Conservation (phyloP, 2,113 vertebrate species). For the Pterocles gutturalis region DNA sequence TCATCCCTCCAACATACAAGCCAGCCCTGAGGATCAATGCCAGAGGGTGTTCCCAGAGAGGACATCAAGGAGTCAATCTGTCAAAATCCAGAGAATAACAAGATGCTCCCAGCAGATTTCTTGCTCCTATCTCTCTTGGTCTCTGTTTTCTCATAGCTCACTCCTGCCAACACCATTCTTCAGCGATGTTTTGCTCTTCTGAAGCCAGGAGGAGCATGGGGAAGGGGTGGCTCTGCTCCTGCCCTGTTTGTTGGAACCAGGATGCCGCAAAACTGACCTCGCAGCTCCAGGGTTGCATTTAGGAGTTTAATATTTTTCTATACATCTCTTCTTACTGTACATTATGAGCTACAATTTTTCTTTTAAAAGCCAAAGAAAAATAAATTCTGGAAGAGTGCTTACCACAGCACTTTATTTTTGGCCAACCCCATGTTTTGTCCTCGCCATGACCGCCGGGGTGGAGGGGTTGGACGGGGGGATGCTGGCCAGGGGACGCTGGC, state of each 20-base stretch:
- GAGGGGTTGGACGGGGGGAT: accelerated
- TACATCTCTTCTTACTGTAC: background rate
- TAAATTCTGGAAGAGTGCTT: background rate
- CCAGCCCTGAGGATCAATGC: background rate
- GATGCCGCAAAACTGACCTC: background rate
- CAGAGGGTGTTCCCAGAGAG: background rate
- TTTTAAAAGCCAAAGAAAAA: background rate
- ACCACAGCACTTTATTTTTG: background rate
- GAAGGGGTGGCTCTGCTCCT: background rate
- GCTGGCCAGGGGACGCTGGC: background rate
- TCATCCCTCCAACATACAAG: background rate
- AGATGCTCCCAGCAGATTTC: background rate
- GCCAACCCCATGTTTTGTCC: background rate
- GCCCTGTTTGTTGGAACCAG: background rate
- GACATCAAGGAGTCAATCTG: background rate
- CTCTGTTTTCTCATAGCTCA: background rate
- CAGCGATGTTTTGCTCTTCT: background rate
- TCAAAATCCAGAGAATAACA: background rate
- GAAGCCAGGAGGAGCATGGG: background rate
- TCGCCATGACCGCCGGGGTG: background rate
- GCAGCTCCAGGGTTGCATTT: background rate
- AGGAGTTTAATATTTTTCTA: background rate
- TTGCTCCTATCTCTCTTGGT: background rate
- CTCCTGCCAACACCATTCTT: background rate
- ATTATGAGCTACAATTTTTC: background rate